Conservation (phyloP, 1,140 invertebrate species). For the Anastrepha ludens region DNA sequence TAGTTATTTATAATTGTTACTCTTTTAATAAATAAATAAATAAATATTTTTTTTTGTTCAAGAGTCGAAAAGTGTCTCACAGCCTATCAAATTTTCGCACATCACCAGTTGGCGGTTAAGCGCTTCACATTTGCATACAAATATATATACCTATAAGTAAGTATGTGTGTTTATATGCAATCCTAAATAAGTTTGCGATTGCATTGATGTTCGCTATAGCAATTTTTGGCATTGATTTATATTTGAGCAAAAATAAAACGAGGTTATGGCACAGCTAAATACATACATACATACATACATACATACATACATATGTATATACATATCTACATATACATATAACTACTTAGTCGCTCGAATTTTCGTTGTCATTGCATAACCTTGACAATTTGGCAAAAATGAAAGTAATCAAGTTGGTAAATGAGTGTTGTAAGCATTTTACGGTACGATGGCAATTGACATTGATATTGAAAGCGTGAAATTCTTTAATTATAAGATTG, state of each 20-base stretch:
- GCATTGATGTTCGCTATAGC: background rate
- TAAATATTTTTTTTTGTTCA: too few relatives aligned
- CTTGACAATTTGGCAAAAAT: constrained; percentile 17
- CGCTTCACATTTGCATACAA: background rate
- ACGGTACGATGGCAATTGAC: background rate
- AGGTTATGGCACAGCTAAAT: background rate
- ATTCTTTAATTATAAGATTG: background rate
- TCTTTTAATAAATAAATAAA: too few relatives aligned
- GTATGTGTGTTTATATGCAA: background rate
- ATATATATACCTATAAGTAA: too few relatives aligned
- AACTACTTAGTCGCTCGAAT: background rate
- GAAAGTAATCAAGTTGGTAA: constrained; percentile 9
- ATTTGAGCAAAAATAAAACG: background rate
- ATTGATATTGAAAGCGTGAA: background rate
- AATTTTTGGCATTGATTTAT: constrained; percentile 40
- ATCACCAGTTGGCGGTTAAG: too few relatives aligned
- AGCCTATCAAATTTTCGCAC: too few relatives aligned
- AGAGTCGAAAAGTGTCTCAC: too few relatives aligned
- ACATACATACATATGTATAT: background rate
- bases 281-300: background rate
- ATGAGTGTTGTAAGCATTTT: background rate
- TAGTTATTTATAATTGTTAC: too few relatives aligned
- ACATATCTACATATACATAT: background rate
- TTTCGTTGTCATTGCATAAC: background rate
- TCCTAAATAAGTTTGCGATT: background rate